A percentile compares a stretch with the other conserved stretches of the same genome.
These are phyloP conservation scores for Danio jaintianensis DNA, from an alignment of 2,797 vertebrate species.

Conservation along the genomic window DNA sequence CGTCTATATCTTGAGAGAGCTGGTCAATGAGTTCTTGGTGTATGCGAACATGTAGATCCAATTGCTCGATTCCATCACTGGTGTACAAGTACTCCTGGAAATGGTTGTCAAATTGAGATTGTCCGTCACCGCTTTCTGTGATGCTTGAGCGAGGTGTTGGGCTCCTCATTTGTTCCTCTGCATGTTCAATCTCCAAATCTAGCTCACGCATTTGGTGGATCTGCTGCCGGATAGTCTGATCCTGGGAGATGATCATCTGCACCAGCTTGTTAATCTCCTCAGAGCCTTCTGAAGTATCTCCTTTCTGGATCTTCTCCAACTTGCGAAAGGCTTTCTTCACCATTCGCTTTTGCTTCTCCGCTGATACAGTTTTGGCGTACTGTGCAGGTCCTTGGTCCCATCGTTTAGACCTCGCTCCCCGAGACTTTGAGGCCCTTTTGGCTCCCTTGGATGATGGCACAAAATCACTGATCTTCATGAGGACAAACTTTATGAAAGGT, in stretches of 20 bases:
- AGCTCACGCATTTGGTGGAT: slow-evolving; percentile 87
- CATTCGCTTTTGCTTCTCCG: slow-evolving; percentile 90
- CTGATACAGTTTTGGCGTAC: slow-evolving; percentile 83
- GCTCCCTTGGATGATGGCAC: slow-evolving; percentile 76
- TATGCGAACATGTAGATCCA: slow-evolving; percentile 83
- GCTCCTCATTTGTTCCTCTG: slow-evolving; percentile 77
- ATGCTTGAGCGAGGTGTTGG: slow-evolving; percentile 28
- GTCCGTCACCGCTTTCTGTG: slow-evolving; percentile 25
- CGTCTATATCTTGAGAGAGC: slow-evolving; percentile 87
- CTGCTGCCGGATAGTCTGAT: slow-evolving; percentile 92
- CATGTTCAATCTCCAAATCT: slow-evolving; percentile 86
- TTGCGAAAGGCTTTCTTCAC: slow-evolving; percentile 96
- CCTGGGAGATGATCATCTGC: slow-evolving; percentile 91
- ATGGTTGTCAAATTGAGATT: slow-evolving; percentile 63
- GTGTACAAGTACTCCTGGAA: slow-evolving; percentile 77
- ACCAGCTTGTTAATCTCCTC: slow-evolving; percentile 89
- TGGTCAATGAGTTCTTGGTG: slow-evolving; percentile 85
- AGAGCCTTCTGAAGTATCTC: slow-evolving; percentile 71
- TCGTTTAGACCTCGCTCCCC: slow-evolving; percentile 77
- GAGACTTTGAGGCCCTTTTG: slow-evolving; percentile 80
- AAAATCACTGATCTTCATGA: slow-evolving; percentile 89
- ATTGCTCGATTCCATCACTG: slow-evolving; percentile 78
- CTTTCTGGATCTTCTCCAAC: slow-evolving; percentile 90
- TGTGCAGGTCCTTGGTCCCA: slow-evolving; percentile 82
- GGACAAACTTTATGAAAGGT: slow-evolving; percentile 86